Percentiles rank a stretch among this genome's conserved stretches.
These are phyloP conservation scores for Lumbricus terrestris DNA, from an alignment of 2,888 invertebrate species.

Conservation along the genomic window DNA sequence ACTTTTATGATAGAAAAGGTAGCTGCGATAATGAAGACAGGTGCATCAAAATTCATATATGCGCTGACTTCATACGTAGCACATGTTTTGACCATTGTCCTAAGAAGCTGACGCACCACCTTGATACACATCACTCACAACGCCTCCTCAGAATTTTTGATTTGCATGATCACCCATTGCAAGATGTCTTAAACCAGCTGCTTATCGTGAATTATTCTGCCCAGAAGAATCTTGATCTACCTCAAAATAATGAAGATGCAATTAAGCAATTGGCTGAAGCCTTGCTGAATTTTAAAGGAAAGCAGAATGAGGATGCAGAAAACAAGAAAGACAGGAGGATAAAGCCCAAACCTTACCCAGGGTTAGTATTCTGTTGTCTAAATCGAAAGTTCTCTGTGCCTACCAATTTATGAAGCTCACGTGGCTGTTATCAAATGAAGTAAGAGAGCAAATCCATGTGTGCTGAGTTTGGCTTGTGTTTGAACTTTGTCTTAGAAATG, in stretches of 20 bases:
- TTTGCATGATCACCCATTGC: neutral
- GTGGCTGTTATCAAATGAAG: neutral
- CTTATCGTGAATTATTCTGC: neutral
- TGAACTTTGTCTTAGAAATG: neutral
- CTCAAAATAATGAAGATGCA: neutral
- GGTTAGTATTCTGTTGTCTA: neutral
- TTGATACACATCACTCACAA: neutral
- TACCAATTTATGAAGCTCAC: neutral
- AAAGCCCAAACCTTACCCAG: neutral
- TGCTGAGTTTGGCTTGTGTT: neutral
- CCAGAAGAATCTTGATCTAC: neutral
- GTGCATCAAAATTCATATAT: neutral
- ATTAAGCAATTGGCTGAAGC: neutral
- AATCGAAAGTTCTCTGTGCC: neutral
- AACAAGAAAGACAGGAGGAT: neutral
- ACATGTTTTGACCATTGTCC: neutral
- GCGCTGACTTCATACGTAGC: neutral
- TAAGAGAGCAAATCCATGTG: slow-evolving; percentile 3
- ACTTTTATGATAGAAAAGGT: slow-evolving; percentile 4
- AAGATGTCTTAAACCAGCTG: neutral
- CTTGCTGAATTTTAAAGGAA: neutral
- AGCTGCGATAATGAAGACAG: neutral
- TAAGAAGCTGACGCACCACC: neutral
- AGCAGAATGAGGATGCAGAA: neutral
- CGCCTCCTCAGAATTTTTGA: neutral